Conservation (phyloP, 1,140 invertebrate species). For the Hycleus phaleratus region DNA sequence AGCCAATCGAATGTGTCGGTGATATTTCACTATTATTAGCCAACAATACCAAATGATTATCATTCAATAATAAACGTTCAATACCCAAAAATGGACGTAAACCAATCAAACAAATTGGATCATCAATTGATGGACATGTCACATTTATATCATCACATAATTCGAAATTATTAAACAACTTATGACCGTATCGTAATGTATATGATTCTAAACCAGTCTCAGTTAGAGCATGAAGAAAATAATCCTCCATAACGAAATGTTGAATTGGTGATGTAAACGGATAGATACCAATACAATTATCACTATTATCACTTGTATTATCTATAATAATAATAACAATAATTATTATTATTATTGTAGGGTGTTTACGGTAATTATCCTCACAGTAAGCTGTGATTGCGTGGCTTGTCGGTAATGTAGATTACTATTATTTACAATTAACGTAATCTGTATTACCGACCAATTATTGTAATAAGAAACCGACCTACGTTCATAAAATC, state of each 20-base stretch:
- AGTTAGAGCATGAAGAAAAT: conserved; percentile 66
- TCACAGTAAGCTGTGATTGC: too few species aligned
- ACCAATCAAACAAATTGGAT: conserved; percentile 64
- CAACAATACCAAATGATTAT: conserved; percentile 56
- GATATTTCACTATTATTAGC: conserved; percentile 53
- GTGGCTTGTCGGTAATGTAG: too few species aligned
- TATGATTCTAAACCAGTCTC: conserved; percentile 72
- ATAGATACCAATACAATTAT: conserved; percentile 45
- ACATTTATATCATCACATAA: conserved; percentile 33
- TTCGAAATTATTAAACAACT: conserved; percentile 40
- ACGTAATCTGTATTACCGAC: too few species aligned
- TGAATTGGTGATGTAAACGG: conserved; percentile 64
- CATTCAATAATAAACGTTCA: conserved; percentile 53
- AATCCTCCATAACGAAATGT: conserved; percentile 57
- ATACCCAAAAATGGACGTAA: conserved; percentile 65
- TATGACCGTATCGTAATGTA: conserved; percentile 58
- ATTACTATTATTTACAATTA: too few species aligned
- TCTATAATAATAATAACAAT: too few species aligned
- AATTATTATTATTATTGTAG: too few species aligned
- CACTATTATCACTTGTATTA: conserved; percentile 1
- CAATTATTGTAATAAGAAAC: too few species aligned
- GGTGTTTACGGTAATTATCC: too few species aligned
- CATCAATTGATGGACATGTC: conserved; percentile 50
- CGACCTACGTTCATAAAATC: too few species aligned
- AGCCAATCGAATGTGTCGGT: conserved; percentile 39